Base-by-base conservation (phyloP, 1,140 invertebrate species). In the Lucilia sericata region DNA sequence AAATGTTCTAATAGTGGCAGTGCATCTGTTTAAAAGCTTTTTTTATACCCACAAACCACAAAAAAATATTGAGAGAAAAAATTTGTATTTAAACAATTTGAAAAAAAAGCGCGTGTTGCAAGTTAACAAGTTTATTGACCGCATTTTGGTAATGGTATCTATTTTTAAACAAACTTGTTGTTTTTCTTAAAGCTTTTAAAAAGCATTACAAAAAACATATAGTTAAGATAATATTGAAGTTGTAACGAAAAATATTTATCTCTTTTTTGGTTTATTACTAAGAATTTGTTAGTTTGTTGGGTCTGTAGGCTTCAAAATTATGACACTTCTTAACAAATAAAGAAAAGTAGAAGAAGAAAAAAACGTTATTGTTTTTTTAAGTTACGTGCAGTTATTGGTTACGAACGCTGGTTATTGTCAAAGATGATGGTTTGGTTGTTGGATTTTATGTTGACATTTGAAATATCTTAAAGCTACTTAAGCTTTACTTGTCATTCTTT, bases 381-480 rank as follows among this genome's bases (percentile, higher is more conserved):
- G 42, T 7, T 42, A 8, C 42, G 13, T 60, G 55, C n/a, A 7
- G 14, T 60, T 60, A n/a, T 60, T 60, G n/a, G 3, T 60, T 30
- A 30, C 25, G 25, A 30, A 2, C 25, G 42, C 10, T 42, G 42
- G 42, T 42, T n/a, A 10, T 42, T 42, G 42, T 42, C 42, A 42
- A 42, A 42, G 42, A 55, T 55, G 51, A 55, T 55, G 13, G 51
- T 55, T 55, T 70, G n/a, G 65, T 70, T 70, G 65, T 70, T 70
- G 65, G 5, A 2, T 21, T 70, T 21, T 7, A 70, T 70, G 65
- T 70, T 70, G 65, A 70, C 65, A 70, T 70, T 70, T 70, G 65
- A 70, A 70, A 70, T 70, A 70, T 70, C 65, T 70, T 70, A 70
- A 70, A 70, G 65, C 65, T 21, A 70, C 65, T 70, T 70, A 70